A percentile compares a stretch with the other conserved stretches of the same genome.
phyloP scores from a whole-genome alignment of 2,113 vertebrate species.

The Takifugu flavidus region DNA sequence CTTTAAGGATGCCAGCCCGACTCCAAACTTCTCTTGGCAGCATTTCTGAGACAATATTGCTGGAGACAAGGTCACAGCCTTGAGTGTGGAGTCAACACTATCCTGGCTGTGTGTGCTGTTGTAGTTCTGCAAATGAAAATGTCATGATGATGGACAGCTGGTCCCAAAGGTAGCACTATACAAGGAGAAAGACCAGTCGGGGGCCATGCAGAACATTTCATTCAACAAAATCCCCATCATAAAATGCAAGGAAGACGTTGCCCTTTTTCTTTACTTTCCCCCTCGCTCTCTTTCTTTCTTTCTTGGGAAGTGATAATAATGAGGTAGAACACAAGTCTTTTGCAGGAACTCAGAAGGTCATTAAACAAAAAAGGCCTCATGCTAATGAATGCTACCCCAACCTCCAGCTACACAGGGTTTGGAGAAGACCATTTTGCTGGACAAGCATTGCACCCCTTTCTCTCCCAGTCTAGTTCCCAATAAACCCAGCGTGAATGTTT shows the following conservation, averaged over 20 bases:
- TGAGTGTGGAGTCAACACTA: conserved; percentile 41
- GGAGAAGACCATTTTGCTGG: not conserved
- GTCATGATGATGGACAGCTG: conserved; percentile 56
- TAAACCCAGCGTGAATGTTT: too few relatives aligned
- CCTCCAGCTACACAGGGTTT: conserved; percentile 4
- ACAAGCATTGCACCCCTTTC: too few relatives aligned
- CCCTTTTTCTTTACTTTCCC: conserved; percentile 1
- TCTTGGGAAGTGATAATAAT: too few relatives aligned
- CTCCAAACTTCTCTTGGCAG: conserved; percentile 43
- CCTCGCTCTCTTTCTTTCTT: conserved; percentile 1
- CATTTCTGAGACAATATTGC: conserved; percentile 46
- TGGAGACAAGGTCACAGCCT: conserved; percentile 59
- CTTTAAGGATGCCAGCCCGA: conserved; percentile 43
- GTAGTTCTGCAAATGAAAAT: conserved; percentile 58
- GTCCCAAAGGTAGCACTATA: conserved; percentile 41
- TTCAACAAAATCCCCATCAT: conserved; percentile 13
- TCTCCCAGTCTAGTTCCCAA: too few relatives aligned
- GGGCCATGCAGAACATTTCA: conserved; percentile 11
- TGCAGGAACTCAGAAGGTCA: conserved; percentile 56
- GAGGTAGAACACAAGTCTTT: conserved; percentile 12
- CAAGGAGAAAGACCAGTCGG: conserved; percentile 20
- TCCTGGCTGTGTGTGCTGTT: conserved; percentile 46
- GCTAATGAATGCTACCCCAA: conserved; percentile 30
- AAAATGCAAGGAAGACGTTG: not conserved
- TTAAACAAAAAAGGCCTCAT: conserved; percentile 29